phyloP scores from a whole-genome alignment of 2,888 invertebrate species.

The Spisula subtruncata region DNA sequence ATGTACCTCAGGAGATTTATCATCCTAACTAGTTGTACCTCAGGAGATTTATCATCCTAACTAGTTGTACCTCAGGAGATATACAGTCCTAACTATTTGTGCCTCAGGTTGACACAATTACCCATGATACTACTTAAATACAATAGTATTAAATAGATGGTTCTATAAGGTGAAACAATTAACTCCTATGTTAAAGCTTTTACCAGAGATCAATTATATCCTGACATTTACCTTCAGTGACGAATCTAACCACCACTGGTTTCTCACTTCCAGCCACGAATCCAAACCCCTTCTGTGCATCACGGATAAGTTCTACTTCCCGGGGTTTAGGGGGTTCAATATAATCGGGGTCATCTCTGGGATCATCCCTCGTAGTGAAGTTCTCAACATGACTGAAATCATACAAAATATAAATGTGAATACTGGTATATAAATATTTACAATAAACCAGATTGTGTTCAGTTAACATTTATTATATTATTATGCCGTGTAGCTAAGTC shows the following conservation, averaged over 20 bases:
- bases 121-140: too few relatives aligned
- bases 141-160: too few relatives aligned
- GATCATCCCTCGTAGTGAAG: slow-evolving; percentile 97
- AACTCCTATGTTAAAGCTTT: not conserved
- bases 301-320: slow-evolving; percentile 92
- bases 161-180: too few relatives aligned
- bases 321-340: slow-evolving; percentile 92
- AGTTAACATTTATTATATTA: too few relatives aligned
- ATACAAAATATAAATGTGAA: not conserved
- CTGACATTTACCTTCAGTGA: slow-evolving; percentile 88
- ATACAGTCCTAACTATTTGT: too few relatives aligned
- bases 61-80: too few relatives aligned
- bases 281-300: slow-evolving; percentile 95
- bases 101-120: too few relatives aligned
- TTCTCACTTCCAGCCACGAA: slow-evolving; percentile 98
- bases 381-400: slow-evolving; percentile 91
- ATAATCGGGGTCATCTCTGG: slow-evolving; percentile 91
- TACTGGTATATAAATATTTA: not conserved
- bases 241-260: slow-evolving; percentile 95
- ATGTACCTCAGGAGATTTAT: too few relatives aligned
- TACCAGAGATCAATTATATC: not conserved
- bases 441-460: too few relatives aligned
- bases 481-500: too few relatives aligned
- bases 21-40: too few relatives aligned
- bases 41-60: too few relatives aligned